phyloP scores from a whole-genome alignment of 2,797 vertebrate genomes.

The Rhyacichthys aspro region DNA sequence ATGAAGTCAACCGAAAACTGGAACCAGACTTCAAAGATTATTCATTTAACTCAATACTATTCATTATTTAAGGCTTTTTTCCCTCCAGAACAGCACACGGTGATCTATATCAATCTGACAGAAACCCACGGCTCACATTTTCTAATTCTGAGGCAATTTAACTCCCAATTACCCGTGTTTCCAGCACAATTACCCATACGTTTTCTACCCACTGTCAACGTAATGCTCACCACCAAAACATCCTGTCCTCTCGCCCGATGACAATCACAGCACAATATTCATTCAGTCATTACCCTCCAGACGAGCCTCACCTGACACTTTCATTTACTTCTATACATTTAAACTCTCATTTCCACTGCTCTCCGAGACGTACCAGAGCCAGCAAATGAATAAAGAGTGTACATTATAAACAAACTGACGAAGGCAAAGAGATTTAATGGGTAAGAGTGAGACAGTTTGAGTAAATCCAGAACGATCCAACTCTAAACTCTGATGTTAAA shows the following conservation, averaged over 20 bases:
- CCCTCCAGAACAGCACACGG: slow-evolving; percentile 8
- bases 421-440: too few relatives aligned
- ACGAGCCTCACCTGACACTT: slow-evolving; percentile 22
- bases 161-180: slow-evolving; percentile 72
- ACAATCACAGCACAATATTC: slow-evolving; percentile 28
- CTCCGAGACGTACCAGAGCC: too few relatives aligned
- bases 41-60: slow-evolving; percentile 15
- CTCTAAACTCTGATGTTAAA: too few relatives aligned
- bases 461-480: too few relatives aligned
- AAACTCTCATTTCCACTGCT: not conserved
- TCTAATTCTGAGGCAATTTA: slow-evolving; percentile 73
- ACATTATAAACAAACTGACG: too few relatives aligned
- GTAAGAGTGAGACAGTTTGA: too few relatives aligned
- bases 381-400: too few relatives aligned
- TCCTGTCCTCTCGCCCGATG: slow-evolving; percentile 40
- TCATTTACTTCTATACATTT: slow-evolving; percentile 1
- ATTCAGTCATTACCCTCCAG: slow-evolving; percentile 31
- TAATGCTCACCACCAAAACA: slow-evolving; percentile 49
- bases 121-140: slow-evolving; percentile 44
- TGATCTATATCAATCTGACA: slow-evolving; percentile 37
- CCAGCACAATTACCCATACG: slow-evolving; percentile 66
- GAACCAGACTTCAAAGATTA: not conserved
- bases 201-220: slow-evolving; percentile 59
- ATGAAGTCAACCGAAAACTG: not conserved
- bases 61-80: slow-evolving; percentile 7